These are phyloP conservation scores for Hydractinia echinata DNA, from an alignment of 30 jellyfish, hydroid and myxozoan genomes.

Conservation along the genomic window DNA sequence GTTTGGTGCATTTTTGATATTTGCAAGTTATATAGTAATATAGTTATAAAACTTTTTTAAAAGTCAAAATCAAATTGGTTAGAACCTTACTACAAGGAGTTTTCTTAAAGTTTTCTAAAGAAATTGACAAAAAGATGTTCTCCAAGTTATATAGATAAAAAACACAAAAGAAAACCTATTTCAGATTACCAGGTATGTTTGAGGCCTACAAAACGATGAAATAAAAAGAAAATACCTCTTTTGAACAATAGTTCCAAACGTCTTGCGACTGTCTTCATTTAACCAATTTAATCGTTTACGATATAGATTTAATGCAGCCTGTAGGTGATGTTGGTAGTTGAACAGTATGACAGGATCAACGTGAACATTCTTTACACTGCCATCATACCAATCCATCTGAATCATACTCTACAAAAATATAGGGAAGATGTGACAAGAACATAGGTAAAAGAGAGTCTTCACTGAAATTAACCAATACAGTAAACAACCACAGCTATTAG, in stretches of 20 bases:
- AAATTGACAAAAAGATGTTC: no score
- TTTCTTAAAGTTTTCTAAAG: no score
- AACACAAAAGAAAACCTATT: no score
- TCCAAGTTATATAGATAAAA: no score
- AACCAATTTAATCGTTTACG: conserved; percentile 73
- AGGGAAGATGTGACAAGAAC: no score
- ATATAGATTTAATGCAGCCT: conserved; percentile 46
- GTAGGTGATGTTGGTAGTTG: conserved; percentile 57
- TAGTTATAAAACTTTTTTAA: no score
- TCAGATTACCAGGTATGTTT: no score
- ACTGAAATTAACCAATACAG: background rate
- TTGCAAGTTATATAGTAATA: no score
- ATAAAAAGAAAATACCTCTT: conserved; percentile 35
- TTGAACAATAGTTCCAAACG: conserved; percentile 68
- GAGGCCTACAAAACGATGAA: background rate
- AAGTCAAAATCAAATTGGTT: no score
- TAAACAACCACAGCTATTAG: background rate
- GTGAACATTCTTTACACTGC: conserved; percentile 81
- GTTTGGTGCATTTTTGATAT: no score
- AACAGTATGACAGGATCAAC: conserved; percentile 80
- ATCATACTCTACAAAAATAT: conserved; percentile 66
- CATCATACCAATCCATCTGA: conserved; percentile 94
- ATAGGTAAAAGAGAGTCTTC: background rate
- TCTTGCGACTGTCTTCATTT: conserved; percentile 53
- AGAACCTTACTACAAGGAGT: no score